Conservation (phyloP, 2,113 vertebrate genomes). For the Gracilinanus agilis region DNA sequence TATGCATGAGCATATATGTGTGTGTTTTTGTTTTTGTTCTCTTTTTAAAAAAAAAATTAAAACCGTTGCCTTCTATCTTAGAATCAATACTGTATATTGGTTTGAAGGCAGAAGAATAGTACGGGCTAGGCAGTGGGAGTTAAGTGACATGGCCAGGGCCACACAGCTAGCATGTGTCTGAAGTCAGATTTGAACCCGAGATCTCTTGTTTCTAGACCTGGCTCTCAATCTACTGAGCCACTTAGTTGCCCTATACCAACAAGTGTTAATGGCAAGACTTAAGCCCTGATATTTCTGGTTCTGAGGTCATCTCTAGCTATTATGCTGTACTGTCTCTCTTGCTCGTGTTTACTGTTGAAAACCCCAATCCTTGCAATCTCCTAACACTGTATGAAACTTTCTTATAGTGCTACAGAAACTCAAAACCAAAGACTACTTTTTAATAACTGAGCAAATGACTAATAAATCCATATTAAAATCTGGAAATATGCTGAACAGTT, state of each 20-base stretch:
- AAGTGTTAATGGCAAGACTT: not conserved
- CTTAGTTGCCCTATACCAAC: not conserved
- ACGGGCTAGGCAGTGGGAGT: no score
- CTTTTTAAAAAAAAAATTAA: no score
- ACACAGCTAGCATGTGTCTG: no score
- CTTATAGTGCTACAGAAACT: not conserved
- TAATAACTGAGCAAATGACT: not conserved
- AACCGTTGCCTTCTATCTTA: no score
- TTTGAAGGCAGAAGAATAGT: no score
- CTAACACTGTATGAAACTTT: not conserved
- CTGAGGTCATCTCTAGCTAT: not conserved
- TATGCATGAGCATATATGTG: no score
- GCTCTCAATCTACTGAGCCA: no score
- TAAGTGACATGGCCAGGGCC: no score
- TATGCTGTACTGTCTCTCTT: not conserved
- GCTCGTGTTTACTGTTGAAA: not conserved
- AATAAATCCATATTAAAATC: slow-evolving; percentile 29
- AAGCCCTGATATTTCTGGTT: not conserved
- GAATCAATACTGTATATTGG: no score
- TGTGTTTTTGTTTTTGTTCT: no score
- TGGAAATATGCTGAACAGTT: not conserved
- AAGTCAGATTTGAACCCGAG: no score
- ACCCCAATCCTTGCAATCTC: not conserved
- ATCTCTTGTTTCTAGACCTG: no score
- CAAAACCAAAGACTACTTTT: not conserved